phyloP scores from a whole-genome alignment of 37 sponge, comb jelly and placozoan genomes.

The Beroe forskalii region DNA sequence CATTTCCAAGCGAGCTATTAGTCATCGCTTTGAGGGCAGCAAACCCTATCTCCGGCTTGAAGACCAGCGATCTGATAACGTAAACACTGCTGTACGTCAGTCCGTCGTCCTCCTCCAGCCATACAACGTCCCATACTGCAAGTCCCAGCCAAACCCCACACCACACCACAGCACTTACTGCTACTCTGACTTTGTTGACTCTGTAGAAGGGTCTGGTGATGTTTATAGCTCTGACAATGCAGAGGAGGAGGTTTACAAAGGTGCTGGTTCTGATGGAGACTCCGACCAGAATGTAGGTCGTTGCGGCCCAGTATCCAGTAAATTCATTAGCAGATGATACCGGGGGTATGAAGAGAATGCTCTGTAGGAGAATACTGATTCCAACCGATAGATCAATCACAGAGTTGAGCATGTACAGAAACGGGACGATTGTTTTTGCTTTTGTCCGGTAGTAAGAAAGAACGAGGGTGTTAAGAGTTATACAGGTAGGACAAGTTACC shows the following conservation, averaged over 20 bases:
- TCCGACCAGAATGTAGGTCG: not conserved
- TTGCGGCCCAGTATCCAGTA: not conserved
- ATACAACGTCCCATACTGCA: not conserved
- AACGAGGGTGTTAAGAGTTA: not conserved
- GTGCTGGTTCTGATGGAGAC: not conserved
- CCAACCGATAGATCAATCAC: not conserved
- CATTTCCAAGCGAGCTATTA: not conserved
- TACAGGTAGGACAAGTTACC: not conserved
- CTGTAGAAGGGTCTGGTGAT: constrained; percentile 3
- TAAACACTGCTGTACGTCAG: not conserved
- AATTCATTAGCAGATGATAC: not conserved
- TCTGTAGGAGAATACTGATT: not conserved
- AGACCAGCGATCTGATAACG: not conserved
- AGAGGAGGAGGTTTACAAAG: not conserved
- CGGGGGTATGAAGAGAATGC: not conserved
- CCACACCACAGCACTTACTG: too few species aligned
- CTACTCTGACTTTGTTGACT: not conserved
- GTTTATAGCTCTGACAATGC: not conserved
- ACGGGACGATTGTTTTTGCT: not conserved
- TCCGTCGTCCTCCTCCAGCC: not conserved
- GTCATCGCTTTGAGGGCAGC: not conserved
- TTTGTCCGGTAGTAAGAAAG: not conserved
- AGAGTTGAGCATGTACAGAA: not conserved
- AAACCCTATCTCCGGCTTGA: constrained; percentile 28
- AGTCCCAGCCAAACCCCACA: too few species aligned